A percentile compares a stretch with the other conserved stretches of the same genome.
phyloP scores from a whole-genome alignment of 1,140 invertebrate species.

The Hyles euphorbiae region DNA sequence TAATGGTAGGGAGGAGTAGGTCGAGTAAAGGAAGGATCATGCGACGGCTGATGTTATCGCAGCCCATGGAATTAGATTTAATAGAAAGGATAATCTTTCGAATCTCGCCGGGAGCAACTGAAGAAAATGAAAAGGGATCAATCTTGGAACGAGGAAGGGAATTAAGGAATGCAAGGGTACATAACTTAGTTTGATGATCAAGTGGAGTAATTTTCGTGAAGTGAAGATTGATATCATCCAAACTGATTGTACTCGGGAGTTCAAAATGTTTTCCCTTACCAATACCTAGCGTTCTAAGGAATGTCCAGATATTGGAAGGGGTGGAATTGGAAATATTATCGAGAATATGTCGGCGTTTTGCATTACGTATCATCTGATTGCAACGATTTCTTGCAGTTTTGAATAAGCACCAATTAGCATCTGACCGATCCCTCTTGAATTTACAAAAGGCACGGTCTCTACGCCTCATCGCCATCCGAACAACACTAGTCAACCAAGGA shows the following conservation, averaged over 20 bases:
- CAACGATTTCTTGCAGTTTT: background rate
- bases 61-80: slow-evolving; percentile 4
- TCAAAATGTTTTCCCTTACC: slow-evolving; percentile 5
- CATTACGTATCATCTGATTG: background rate
- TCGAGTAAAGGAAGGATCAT: slow-evolving; percentile 10
- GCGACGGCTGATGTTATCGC: slow-evolving; percentile 4
- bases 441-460: too few species aligned
- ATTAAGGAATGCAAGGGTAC: background rate
- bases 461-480: too few species aligned
- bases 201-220: background rate
- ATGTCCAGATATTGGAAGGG: slow-evolving; percentile 3
- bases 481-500: slow-evolving; percentile 1
- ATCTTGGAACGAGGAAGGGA: background rate
- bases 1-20: background rate
- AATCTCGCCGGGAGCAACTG: background rate
- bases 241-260: slow-evolving; percentile 1
- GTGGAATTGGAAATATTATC: background rate
- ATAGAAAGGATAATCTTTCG: slow-evolving; percentile 8
- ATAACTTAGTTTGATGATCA: background rate
- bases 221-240: background rate
- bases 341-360: background rate
- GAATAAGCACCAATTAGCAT: background rate
- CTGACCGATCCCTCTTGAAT: too few species aligned
- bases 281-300: slow-evolving; percentile 9
- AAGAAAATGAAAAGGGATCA: background rate